Evolutionary conservation across 2,113 vertebrate genomes (phyloP).

Genomic region (Campylomormyrus numenius): DNA sequence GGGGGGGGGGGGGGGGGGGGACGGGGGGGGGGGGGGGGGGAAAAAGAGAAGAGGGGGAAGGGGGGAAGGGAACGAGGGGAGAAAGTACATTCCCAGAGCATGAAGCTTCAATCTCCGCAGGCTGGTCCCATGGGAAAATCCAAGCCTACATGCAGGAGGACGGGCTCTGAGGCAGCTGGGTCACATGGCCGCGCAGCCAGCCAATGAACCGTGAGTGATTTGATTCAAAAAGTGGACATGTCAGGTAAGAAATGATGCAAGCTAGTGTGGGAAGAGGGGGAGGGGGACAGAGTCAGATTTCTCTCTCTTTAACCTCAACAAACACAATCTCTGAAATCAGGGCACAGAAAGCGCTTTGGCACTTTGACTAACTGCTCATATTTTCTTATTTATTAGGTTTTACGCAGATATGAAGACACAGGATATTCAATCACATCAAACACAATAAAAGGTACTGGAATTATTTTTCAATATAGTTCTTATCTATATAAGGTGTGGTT

Average conservation of each 20-base stretch:
- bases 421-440: background rate
- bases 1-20: background rate
- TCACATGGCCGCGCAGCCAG: conserved; percentile 51
- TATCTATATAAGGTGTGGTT: background rate
- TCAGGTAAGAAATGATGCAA: conserved; percentile 52
- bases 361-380: background rate
- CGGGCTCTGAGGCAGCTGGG: conserved; percentile 41
- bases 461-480: background rate
- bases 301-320: background rate
- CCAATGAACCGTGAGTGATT: conserved; percentile 57
- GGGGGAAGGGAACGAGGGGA: conserved; percentile 29
- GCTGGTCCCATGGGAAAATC: conserved; percentile 71
- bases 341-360: background rate
- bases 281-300: conserved; percentile 18
- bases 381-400: background rate
- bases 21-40: too few species aligned
- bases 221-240: conserved; percentile 60
- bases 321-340: background rate
- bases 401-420: background rate
- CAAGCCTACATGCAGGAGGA: conserved; percentile 49
- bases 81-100: conserved; percentile 15
- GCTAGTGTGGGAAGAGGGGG: conserved; percentile 53
- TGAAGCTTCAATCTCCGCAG: conserved; percentile 32
- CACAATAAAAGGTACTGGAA: background rate
- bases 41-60: conserved; percentile 20